Base-by-base conservation (phyloP, 1,140 invertebrate genomes). In the Drosophila lacertosa region DNA sequence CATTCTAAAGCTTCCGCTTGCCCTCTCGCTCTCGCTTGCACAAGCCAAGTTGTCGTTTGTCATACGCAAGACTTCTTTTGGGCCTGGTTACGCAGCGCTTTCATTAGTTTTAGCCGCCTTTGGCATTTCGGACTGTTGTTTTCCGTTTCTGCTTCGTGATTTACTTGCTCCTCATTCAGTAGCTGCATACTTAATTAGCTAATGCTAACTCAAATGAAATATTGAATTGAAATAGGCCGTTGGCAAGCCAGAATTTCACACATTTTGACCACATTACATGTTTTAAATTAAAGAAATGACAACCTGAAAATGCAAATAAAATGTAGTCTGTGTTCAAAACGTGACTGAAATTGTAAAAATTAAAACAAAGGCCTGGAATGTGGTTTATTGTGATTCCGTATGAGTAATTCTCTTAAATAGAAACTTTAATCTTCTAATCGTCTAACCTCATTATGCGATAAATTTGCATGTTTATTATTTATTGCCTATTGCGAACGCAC, bases 161-260 rank as follows among this genome's bases (percentile, higher is more conserved):
- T 29, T 29, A 29, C 26, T 26, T 60, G 42, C 51, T 45, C 40
- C 51, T 37, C 20, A 22, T 20, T 53, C 53, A 57, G 75, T 53
- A 51, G 59, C 54, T 64, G 81, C 80, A 80, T 86, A 74, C 74
- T 59, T 86, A 83, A 83, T 84, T 84, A 83, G 72, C 63, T 77
- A 45, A 58, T 59, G 79, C 62, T 83, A 76, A 83, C 59, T 48
- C 74, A 75, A 59, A n/a, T n/a, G 2, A 33, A 42, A 32, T 32
- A 48, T 44, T 2, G 13, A 47, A 75, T 64, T n/a, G n/a, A n/a
- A n/a, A 83, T 82, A 62, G 79, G 79, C 77, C 68, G 72, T 10
- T 69, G 70, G 71, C 65, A 45, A 47, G 15, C 13, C 37, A 11
- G 15, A 32, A 22, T 59, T 66, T 76, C 58, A 67, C 59, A 55